Conservation (phyloP, 2,888 invertebrate species). For the Spodoptera exigua region DNA sequence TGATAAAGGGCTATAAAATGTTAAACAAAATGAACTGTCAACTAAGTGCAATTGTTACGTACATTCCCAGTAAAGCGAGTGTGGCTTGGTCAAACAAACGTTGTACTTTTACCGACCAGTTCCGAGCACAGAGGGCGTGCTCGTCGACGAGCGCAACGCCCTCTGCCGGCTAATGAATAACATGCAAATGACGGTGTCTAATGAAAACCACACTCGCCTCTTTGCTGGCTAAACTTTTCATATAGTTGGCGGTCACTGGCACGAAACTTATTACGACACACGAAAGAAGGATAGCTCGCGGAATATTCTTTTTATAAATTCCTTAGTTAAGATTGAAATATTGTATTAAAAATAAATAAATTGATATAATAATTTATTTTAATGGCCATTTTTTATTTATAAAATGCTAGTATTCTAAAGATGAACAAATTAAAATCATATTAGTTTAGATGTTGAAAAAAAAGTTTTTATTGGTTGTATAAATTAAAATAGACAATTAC, state of each 20-base stretch:
- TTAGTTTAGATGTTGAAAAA: no score
- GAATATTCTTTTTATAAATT: neutral
- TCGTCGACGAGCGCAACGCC: conserved; percentile 59
- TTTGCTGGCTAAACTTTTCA: conserved; percentile 67
- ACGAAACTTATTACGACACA: conserved; percentile 51
- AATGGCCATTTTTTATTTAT: no score
- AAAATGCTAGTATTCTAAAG: no score
- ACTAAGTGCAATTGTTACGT: conserved; percentile 10
- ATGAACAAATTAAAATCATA: no score
- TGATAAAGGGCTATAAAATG: neutral
- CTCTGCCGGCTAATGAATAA: conserved; percentile 79
- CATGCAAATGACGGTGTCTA: conserved; percentile 83
- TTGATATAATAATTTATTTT: no score
- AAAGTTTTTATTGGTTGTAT: no score
- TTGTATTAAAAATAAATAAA: no score
- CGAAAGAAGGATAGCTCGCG: conserved; percentile 20
- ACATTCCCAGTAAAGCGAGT: conserved; percentile 20
- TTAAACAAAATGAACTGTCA: neutral
- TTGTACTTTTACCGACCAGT: conserved; percentile 53
- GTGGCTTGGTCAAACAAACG: conserved; percentile 46
- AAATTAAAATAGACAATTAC: no score
- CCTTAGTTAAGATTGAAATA: no score
- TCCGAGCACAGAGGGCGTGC: conserved; percentile 49
- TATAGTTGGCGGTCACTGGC: conserved; percentile 42
- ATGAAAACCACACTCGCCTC: conserved; percentile 78